These are phyloP conservation scores for Hirudinaria manillensis DNA, from an alignment of 2,888 invertebrate species.

Conservation along the genomic window DNA sequence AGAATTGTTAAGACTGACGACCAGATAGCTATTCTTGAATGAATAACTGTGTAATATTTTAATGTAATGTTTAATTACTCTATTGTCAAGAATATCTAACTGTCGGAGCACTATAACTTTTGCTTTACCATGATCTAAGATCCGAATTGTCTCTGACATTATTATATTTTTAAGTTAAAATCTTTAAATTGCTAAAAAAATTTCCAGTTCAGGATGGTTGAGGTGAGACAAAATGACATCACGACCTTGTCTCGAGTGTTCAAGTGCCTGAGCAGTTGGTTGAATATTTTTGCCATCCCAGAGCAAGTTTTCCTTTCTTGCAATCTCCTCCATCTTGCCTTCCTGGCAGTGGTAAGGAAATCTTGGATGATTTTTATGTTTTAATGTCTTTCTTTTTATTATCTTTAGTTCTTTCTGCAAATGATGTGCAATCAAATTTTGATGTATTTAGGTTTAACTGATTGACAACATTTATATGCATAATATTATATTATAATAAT, in stretches of 20 bases:
- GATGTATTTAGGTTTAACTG: neutral
- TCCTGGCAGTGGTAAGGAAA: conserved; percentile 55
- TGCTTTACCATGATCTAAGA: too few relatives aligned
- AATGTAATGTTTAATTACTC: neutral
- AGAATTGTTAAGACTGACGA: neutral
- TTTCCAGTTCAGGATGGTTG: conserved; percentile 66
- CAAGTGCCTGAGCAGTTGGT: conserved; percentile 85
- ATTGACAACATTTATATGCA: neutral
- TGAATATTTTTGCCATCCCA: conserved; percentile 74
- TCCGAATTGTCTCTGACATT: too few relatives aligned
- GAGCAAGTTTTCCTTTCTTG: conserved; percentile 64
- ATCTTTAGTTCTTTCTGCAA: neutral
- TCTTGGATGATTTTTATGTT: neutral
- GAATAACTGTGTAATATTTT: neutral
- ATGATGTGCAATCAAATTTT: neutral
- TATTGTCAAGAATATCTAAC: neutral
- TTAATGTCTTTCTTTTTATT: neutral
- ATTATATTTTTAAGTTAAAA: too few relatives aligned
- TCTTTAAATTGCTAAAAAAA: too few relatives aligned
- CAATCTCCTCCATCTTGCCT: conserved; percentile 51
- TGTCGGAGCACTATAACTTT: too few relatives aligned
- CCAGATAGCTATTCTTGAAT: neutral
- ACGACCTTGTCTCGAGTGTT: conserved; percentile 62
- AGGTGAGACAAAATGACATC: conserved; percentile 62
- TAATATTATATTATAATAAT: neutral